Evolutionary conservation across 2,113 vertebrate genomes (phyloP).

Genomic region (Phalacrocorax aristotelis): DNA sequence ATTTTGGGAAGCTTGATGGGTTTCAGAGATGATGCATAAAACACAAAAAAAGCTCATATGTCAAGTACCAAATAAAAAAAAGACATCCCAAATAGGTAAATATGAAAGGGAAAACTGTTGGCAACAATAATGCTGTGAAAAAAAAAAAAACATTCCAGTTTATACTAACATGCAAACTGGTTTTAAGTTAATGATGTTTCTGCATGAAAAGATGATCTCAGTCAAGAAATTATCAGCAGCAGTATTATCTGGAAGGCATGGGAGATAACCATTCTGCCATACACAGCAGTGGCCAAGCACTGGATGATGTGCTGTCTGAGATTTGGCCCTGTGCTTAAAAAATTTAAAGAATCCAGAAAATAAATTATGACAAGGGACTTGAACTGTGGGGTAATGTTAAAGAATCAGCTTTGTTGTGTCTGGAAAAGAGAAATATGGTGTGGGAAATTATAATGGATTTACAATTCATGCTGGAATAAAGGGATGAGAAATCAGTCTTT

Average conservation of each 20-base stretch:
- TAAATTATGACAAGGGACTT: neutral
- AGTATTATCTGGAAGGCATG: neutral
- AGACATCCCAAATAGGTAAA: neutral
- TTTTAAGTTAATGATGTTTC: neutral
- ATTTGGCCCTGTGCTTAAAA: neutral
- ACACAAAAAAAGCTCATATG: neutral
- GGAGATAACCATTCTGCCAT: neutral
- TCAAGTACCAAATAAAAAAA: neutral
- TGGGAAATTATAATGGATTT: neutral
- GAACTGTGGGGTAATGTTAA: neutral
- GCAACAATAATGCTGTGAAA: neutral
- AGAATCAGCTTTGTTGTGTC: neutral
- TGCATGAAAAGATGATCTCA: neutral
- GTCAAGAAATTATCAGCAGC: neutral
- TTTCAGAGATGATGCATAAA: neutral
- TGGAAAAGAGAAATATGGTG: neutral
- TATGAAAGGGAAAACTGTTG: neutral
- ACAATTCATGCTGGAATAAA: neutral
- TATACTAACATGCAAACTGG: neutral
- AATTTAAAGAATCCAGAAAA: neutral
- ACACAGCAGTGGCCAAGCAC: neutral
- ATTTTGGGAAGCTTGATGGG: neutral
- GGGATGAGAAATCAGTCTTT: neutral
- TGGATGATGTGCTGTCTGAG: neutral
- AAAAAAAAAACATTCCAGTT: neutral